phyloP scores from a whole-genome alignment of 2,888 invertebrate genomes.

The Nasonovia ribisnigri region DNA sequence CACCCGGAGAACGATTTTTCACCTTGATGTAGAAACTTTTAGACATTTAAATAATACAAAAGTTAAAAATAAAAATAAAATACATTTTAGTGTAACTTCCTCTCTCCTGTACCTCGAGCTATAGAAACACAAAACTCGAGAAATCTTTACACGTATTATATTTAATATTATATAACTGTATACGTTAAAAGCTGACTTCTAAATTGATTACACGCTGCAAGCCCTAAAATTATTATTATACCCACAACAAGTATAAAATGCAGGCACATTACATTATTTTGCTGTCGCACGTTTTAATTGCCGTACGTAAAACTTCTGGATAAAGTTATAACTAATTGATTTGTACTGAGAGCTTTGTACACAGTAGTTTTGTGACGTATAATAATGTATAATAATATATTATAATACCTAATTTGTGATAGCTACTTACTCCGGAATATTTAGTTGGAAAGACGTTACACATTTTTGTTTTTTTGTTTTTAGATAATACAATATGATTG shows the following conservation, averaged over 20 bases:
- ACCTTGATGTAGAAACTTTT: background rate
- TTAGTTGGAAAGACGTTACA: background rate
- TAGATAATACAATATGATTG: background rate
- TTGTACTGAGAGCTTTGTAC: background rate
- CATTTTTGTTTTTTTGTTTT: background rate
- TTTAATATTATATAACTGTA: background rate
- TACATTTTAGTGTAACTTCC: background rate
- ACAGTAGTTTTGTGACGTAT: background rate
- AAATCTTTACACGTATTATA: background rate
- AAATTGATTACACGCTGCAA: background rate
- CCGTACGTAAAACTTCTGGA: background rate
- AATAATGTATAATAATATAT: background rate
- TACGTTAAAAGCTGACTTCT: background rate
- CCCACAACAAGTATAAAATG: background rate
- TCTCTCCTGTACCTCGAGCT: background rate
- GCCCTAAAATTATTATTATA: background rate
- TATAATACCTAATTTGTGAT: background rate
- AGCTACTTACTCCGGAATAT: background rate
- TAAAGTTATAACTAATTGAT: background rate
- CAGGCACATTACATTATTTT: background rate
- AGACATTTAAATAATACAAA: background rate
- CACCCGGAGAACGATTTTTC: background rate
- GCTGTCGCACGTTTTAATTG: background rate
- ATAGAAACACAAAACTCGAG: background rate
- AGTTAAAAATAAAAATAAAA: background rate